Conservation (phyloP, 2,113 vertebrate species). For the Callionymus lyra region DNA sequence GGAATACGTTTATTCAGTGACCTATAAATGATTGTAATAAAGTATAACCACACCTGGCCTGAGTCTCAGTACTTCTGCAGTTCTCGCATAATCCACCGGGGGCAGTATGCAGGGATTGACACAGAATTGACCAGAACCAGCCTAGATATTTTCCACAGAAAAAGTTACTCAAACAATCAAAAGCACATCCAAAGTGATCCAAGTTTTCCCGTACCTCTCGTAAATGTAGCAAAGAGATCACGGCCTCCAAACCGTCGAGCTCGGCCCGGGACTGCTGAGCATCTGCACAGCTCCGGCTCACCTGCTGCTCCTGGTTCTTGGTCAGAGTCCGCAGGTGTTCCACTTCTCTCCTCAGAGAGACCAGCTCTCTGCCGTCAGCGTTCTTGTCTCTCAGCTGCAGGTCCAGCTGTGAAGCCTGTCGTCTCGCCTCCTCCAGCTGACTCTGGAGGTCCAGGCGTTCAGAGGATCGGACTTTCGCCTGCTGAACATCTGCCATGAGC, state of each 20-base stretch:
- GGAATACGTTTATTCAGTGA: neutral
- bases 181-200: slow-evolving; percentile 7
- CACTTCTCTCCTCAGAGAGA: slow-evolving; percentile 66
- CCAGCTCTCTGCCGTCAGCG: slow-evolving; percentile 53
- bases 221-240: slow-evolving; percentile 69
- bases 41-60: slow-evolving; percentile 47
- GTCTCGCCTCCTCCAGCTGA: slow-evolving; percentile 60
- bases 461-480: slow-evolving; percentile 53
- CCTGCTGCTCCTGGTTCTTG: slow-evolving; percentile 62
- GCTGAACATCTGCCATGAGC: slow-evolving; percentile 66
- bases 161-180: neutral
- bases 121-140: slow-evolving; percentile 41
- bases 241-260: slow-evolving; percentile 70
- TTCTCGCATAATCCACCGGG: slow-evolving; percentile 30
- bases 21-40: neutral
- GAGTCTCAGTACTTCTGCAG: slow-evolving; percentile 38
- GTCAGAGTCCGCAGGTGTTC: slow-evolving; percentile 64
- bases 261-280: slow-evolving; percentile 71
- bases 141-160: slow-evolving; percentile 28
- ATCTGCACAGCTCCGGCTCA: slow-evolving; percentile 68
- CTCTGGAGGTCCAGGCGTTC: slow-evolving; percentile 65
- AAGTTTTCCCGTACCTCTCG: slow-evolving; percentile 45
- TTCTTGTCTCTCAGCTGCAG: slow-evolving; percentile 63
- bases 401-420: slow-evolving; percentile 64
- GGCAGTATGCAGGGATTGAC: slow-evolving; percentile 58